A percentile compares a stretch with the other conserved stretches of the same genome.
Evolutionary conservation across 2,113 vertebrate species (phyloP).

Genomic region (Hymenochirus boettgeri): DNA sequence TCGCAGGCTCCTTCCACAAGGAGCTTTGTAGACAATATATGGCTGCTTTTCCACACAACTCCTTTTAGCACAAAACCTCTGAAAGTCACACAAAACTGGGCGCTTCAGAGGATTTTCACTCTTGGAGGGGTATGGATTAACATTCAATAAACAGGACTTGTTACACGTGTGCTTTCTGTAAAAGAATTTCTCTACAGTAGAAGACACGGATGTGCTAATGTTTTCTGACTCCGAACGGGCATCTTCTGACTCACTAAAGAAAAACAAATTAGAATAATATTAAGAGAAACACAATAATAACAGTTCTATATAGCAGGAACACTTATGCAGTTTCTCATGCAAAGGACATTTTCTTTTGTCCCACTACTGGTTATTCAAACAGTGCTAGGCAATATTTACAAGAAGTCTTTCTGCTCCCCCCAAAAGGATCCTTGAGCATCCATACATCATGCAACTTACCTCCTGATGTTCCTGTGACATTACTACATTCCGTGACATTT

Average conservation of each 20-base stretch:
- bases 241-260: not conserved
- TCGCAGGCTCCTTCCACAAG: slow-evolving; percentile 78
- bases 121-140: slow-evolving; percentile 53
- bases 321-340: no score
- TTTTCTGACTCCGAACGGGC: not conserved
- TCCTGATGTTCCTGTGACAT: no score
- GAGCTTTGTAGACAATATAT: slow-evolving; percentile 78
- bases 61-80: slow-evolving; percentile 66
- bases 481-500: no score
- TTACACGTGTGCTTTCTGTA: slow-evolving; percentile 65
- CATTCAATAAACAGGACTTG: slow-evolving; percentile 61
- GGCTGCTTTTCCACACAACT: slow-evolving; percentile 49
- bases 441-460: no score
- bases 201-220: not conserved
- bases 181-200: not conserved
- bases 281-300: no score
- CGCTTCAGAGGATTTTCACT: slow-evolving; percentile 79
- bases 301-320: no score
- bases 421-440: no score
- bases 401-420: no score
- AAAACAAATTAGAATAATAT: no score
- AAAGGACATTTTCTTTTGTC: no score
- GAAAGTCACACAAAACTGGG: slow-evolving; percentile 76
- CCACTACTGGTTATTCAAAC: no score
- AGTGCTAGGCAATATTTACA: no score